A percentile compares a stretch with the other conserved stretches of the same genome.
phyloP scores from a whole-genome alignment of 2,888 invertebrate species.

The Drosophila birchii region DNA sequence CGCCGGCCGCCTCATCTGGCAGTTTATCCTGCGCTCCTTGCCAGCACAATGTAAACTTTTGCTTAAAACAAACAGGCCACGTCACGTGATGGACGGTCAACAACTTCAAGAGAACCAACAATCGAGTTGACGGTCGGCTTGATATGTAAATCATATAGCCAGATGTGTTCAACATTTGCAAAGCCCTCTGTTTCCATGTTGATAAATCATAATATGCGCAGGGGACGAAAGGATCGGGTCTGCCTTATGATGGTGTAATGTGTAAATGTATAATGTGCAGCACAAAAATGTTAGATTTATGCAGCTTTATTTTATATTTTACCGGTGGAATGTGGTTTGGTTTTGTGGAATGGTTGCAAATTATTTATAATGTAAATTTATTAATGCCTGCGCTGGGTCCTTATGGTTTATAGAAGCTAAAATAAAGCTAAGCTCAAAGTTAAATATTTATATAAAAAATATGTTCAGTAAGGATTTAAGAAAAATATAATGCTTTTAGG shows the following conservation, averaged over 20 bases:
- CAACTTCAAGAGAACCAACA: conserved; percentile 57
- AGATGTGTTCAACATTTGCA: conserved; percentile 55
- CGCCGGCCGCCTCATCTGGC: conserved; percentile 9
- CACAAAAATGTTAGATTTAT: conserved; percentile 30
- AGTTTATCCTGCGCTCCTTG: conserved; percentile 7
- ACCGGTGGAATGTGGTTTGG: neutral
- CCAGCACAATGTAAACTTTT: conserved; percentile 62
- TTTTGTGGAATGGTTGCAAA: neutral
- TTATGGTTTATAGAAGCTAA: too few relatives aligned
- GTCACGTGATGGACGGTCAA: conserved; percentile 69
- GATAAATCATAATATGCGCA: conserved; percentile 38
- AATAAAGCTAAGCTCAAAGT: too few relatives aligned
- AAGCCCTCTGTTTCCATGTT: conserved; percentile 32
- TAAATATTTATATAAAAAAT: too few relatives aligned
- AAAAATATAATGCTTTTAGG: too few relatives aligned
- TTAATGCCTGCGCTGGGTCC: neutral
- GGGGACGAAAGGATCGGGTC: neutral
- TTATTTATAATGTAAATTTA: neutral
- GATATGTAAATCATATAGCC: conserved; percentile 66
- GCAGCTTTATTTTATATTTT: conserved; percentile 9
- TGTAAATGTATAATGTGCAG: conserved; percentile 19
- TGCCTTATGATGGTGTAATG: neutral
- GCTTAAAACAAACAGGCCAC: conserved; percentile 67
- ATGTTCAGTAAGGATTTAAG: too few relatives aligned
- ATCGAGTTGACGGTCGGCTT: conserved; percentile 46